These are phyloP conservation scores for Tetramorium simillimum DNA, from an alignment of 1,140 invertebrate species.

Conservation along the genomic window DNA sequence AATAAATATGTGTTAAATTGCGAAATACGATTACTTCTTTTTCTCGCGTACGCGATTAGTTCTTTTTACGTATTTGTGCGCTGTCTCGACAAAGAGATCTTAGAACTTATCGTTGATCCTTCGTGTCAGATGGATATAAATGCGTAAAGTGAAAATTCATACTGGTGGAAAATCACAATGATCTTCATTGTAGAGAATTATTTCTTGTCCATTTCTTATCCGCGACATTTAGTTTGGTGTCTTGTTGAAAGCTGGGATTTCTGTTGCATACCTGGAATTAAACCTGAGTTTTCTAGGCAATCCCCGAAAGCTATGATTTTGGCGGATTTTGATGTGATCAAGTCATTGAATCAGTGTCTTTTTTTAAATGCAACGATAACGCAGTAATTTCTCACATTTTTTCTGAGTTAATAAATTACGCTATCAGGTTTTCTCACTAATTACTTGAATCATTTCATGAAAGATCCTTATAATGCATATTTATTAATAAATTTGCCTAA, in stretches of 20 bases:
- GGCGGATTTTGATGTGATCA: neutral
- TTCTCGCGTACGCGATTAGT: neutral
- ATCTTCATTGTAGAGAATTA: neutral
- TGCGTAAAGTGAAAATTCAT: neutral
- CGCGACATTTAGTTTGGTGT: neutral
- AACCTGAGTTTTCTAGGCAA: neutral
- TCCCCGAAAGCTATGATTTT: neutral
- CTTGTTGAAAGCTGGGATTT: neutral
- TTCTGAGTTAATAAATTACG: no score
- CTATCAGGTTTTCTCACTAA: neutral
- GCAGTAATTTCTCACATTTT: neutral
- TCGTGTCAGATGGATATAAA: neutral
- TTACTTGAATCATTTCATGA: slow-evolving; percentile 6
- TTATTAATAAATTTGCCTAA: slow-evolving; percentile 30
- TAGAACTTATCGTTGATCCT: neutral
- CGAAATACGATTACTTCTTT: neutral
- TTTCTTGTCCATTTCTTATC: neutral
- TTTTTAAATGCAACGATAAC: neutral
- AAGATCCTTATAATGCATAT: neutral
- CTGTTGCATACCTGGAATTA: neutral
- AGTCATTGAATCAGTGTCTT: neutral
- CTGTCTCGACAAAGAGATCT: neutral
- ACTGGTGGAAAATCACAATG: neutral
- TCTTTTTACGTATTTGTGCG: neutral
- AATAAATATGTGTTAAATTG: neutral